These are phyloP conservation scores for Melipona bicolor DNA, from an alignment of 2,888 invertebrate species.

Conservation along the genomic window DNA sequence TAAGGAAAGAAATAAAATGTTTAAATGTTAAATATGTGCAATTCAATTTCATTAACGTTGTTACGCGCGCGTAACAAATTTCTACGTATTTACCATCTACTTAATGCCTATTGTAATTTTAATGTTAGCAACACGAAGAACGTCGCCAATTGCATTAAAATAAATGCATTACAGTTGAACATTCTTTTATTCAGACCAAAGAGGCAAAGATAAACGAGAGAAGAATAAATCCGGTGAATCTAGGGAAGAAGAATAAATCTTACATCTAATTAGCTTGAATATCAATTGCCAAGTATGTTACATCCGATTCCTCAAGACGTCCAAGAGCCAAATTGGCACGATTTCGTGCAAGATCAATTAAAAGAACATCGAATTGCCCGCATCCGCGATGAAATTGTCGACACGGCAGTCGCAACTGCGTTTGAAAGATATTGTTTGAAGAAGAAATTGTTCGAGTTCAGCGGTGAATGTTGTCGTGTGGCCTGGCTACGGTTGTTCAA, in stretches of 20 bases:
- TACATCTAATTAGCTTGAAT: neutral
- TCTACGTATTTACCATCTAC: too few relatives aligned
- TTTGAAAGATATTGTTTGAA: conserved; percentile 36
- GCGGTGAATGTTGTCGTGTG: conserved; percentile 46
- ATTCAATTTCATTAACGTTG: neutral
- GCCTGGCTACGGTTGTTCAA: conserved; percentile 53
- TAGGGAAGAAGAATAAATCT: neutral
- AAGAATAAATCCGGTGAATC: neutral
- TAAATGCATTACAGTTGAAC: neutral
- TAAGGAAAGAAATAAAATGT: conserved; percentile 77
- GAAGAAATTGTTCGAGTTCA: conserved; percentile 53
- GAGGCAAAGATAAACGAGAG: neutral
- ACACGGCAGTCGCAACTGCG: conserved; percentile 20
- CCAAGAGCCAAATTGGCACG: conserved; percentile 54
- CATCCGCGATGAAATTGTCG: conserved; percentile 66
- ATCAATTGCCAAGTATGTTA: neutral
- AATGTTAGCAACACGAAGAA: neutral
- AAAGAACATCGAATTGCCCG: conserved; percentile 44
- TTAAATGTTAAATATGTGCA: conserved; percentile 36
- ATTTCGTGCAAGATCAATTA: conserved; percentile 54
- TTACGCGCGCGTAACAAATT: neutral
- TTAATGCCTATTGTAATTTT: neutral
- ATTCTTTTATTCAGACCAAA: neutral
- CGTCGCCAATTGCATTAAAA: neutral
- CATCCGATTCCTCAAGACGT: conserved; percentile 43